phyloP scores from a whole-genome alignment of 2,888 invertebrate species.

The Watsonalla binaria region DNA sequence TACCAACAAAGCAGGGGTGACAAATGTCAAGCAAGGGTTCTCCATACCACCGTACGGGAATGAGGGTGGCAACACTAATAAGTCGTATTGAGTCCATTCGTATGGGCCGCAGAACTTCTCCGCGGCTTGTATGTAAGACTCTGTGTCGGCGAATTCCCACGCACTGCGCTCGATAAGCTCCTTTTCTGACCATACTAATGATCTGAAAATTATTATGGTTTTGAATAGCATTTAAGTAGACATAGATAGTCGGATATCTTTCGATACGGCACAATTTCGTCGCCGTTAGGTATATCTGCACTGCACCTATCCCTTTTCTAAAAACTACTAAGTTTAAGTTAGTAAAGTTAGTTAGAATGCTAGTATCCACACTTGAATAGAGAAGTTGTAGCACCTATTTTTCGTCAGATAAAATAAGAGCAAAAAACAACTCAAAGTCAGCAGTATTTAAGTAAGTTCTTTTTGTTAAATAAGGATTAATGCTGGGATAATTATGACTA shows the following conservation, averaged over 20 bases:
- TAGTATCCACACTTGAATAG: too few relatives aligned
- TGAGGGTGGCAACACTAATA: constrained; percentile 93
- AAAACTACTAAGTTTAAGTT: too few relatives aligned
- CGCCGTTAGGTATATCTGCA: too few relatives aligned
- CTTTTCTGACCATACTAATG: constrained; percentile 94
- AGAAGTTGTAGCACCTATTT: too few relatives aligned
- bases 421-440: too few relatives aligned
- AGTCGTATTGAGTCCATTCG: constrained; percentile 94
- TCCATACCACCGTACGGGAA: constrained; percentile 99
- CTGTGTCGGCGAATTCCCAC: constrained; percentile 93
- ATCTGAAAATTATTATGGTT: constrained; percentile 55
- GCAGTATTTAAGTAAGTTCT: too few relatives aligned
- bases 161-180: constrained; percentile 89
- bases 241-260: too few relatives aligned
- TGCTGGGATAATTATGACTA: neutral
- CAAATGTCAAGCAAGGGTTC: constrained; percentile 97
- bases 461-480: too few relatives aligned
- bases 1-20: constrained; percentile 94
- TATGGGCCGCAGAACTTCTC: constrained; percentile 92
- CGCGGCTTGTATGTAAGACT: constrained; percentile 88
- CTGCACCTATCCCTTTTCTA: too few relatives aligned
- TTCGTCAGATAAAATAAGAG: too few relatives aligned
- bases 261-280: too few relatives aligned
- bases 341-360: too few relatives aligned
- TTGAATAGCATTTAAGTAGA: neutral